Base-by-base conservation (phyloP, 2,888 invertebrate species). In the Sphecodes monilicornis region DNA sequence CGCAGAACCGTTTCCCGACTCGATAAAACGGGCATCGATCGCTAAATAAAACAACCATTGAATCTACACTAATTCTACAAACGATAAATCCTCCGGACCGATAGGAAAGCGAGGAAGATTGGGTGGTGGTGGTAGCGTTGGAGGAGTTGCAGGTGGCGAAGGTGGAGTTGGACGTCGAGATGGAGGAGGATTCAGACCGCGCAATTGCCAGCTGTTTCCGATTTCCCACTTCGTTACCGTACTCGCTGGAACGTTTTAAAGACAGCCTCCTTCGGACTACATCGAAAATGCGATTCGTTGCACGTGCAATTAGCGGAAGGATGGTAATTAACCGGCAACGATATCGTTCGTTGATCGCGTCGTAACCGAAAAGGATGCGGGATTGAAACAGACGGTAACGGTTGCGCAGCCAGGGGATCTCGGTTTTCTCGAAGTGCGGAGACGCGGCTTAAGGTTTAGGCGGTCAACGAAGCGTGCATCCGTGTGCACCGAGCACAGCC, bases 401-500 rank as follows among this genome's bases (percentile, higher is more conserved):
- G 80, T 87, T 84, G 18, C 32, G 22, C 32, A 18, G 64, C 32
- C 64, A 18, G 64, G 22, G 1, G 32, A 64, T 3, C 64, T 29
- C 29, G 60, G 60, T 60, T 29, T 60, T 60, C 29, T 29, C 60
- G 60, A 60, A 16, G 32, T 22, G 32, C 10, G 32, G 32, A 29
- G 50, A n/a, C 32, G 72, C 36, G 57, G 88, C 83, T 93, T 91
- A 92, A 93, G 90, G 89, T 93, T 91, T 92, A 93, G 90, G 89
- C 81, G 85, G 69, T 80, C 91, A 90, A 82, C 90, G 88, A 89
- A 93, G 91, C 94, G 93, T 92, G 90, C 87, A 93, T 93, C 93
- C 93, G 93, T 89, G 91, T 92, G 92, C 91, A 91, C 91, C 22
- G 54, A n/a, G 54, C n/a, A 11, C 10, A n/a, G n/a, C n/a, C n/a